Base-by-base conservation (phyloP, 1,140 invertebrate genomes). In the Zeugodacus cucurbitae region DNA sequence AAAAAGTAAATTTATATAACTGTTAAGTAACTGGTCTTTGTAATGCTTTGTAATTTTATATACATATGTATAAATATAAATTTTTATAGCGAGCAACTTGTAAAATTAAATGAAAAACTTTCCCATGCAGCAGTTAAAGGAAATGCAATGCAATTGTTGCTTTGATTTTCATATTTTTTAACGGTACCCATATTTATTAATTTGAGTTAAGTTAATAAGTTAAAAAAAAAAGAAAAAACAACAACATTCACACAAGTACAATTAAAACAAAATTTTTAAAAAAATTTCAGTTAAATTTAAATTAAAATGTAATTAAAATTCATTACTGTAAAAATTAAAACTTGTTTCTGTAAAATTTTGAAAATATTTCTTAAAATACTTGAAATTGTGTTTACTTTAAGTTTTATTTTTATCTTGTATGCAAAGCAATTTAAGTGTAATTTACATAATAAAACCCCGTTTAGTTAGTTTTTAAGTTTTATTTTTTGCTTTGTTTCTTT, bases 11-110 rank as follows among this genome's bases (percentile, higher is more conserved):
- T 17, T 32, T 48, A 22, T n/a, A n/a, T 41, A 78, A 44, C 5
- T 48, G 29, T 74, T n/a, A 82, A 82, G 22, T 82, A 82, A 48
- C 20, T 41, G 41, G 22, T 22, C 74, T 26, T 48, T 82, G 34
- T 82, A 82, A 82, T 82, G 74, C 74, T 82, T 82, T 82, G 74
- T 82, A 82, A 82, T 82, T 82, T 82, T 82, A 82, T 82, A 82
- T 82, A 29, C 44, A 48, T 54, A 82, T 41, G 34, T n/a, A 48
- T 41, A 82, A 48, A 41, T n/a, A 41, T 54, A 82, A 26, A 54
- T 26, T 82, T 82, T 82, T 41, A 41, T 41, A 82, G 41, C 41
- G 41, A 82, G 10, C 22, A 48, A 34, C 1, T 41, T 74, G 67
- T 82, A 82, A 82, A 82, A 48, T 82, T 82, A 54, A 82, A 48